These are phyloP conservation scores for Astur gentilis DNA, from an alignment of 2,113 vertebrate species.

Conservation along the genomic window DNA sequence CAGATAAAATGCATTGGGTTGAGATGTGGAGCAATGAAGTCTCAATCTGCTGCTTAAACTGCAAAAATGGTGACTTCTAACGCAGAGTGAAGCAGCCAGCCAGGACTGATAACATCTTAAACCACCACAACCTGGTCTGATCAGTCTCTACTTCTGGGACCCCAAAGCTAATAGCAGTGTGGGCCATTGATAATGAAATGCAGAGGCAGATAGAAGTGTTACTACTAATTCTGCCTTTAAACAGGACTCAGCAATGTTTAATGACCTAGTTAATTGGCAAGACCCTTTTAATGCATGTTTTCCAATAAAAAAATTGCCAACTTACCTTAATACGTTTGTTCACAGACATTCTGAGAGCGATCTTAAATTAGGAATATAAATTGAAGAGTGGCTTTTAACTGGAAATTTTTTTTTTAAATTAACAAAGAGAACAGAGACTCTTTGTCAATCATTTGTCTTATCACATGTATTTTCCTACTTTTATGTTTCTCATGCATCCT, in stretches of 20 bases:
- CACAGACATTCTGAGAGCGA: not conserved
- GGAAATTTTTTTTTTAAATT: not conserved
- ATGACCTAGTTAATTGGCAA: not conserved
- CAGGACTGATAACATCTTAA: not conserved
- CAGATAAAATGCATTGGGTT: not conserved
- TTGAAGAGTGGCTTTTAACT: not conserved
- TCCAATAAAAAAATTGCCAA: not conserved
- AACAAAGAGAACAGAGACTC: not conserved
- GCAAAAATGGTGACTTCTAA: not conserved
- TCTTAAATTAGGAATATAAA: not conserved
- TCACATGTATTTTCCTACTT: slow-evolving; percentile 42
- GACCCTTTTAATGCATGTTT: not conserved
- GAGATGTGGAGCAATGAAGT: not conserved
- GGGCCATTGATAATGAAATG: not conserved
- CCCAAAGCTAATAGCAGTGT: not conserved
- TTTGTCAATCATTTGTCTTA: slow-evolving; percentile 29
- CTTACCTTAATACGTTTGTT: not conserved
- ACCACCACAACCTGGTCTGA: not conserved
- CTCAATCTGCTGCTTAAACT: not conserved
- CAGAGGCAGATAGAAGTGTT: not conserved
- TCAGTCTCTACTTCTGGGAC: not conserved
- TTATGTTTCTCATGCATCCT: slow-evolving; percentile 64
- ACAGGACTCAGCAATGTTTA: not conserved
- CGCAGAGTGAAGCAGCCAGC: not conserved
- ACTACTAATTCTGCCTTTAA: not conserved